A percentile compares a stretch with the other conserved stretches of the same genome.
These are phyloP conservation scores for Pituophis catenifer DNA, from an alignment of 2,113 vertebrate genomes.

Conservation along the genomic window DNA sequence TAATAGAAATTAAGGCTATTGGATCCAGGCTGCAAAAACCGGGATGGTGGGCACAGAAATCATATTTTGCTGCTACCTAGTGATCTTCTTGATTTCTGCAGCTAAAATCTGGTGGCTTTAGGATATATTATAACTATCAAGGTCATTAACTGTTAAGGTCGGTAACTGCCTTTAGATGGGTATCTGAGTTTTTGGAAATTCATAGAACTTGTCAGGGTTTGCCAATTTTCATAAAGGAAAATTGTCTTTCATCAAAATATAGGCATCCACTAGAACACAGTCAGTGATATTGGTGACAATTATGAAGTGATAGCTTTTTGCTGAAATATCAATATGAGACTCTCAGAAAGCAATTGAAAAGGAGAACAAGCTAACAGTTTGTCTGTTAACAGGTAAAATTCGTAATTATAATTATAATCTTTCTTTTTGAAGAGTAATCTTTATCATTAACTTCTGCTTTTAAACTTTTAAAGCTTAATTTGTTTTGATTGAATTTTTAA, in stretches of 20 bases:
- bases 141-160: background rate
- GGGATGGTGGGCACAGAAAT: background rate
- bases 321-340: background rate
- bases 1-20: background rate
- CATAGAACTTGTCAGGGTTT: background rate
- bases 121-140: background rate
- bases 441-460: conserved; percentile 59
- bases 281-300: background rate
- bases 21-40: background rate
- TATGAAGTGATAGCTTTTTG: background rate
- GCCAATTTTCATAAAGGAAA: background rate
- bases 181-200: background rate
- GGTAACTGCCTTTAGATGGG: background rate
- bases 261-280: background rate
- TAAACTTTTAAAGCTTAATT: conserved; percentile 64
- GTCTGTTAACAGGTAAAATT: conserved; percentile 22
- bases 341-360: conserved; percentile 1
- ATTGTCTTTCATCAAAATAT: background rate
- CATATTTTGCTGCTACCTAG: background rate
- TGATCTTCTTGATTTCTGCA: background rate
- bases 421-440: conserved; percentile 48
- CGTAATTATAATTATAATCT: conserved; percentile 43
- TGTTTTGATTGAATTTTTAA: conserved; percentile 66
- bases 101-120: background rate
- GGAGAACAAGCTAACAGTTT: background rate